Conservation (phyloP, 2,797 vertebrate genomes). For the Lacerta agilis region DNA sequence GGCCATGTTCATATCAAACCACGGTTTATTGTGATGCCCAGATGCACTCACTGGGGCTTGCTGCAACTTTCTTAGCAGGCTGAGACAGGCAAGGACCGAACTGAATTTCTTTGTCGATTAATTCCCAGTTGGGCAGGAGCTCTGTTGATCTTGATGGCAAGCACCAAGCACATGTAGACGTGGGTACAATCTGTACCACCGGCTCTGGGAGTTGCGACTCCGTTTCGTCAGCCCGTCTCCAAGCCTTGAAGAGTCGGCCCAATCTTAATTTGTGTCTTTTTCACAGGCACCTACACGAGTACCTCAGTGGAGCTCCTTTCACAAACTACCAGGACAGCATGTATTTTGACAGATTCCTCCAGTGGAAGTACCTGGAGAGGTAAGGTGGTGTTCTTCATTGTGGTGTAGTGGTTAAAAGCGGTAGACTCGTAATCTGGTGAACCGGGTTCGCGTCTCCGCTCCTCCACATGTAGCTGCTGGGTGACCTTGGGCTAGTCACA, state of each 20-base stretch:
- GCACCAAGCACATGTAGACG: neutral
- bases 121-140: neutral
- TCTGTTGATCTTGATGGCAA: neutral
- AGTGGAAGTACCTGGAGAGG: slow-evolving; percentile 94
- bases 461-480: too few relatives aligned
- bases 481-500: too few relatives aligned
- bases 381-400: fast-evolving
- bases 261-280: neutral
- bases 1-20: neutral
- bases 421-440: too few relatives aligned
- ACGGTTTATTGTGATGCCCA: neutral
- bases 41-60: too few relatives aligned
- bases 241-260: fast-evolving
- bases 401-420: too few relatives aligned
- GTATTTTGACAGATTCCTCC: slow-evolving; percentile 85
- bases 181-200: too few relatives aligned
- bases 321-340: slow-evolving; percentile 76
- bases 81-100: neutral
- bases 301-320: slow-evolving; percentile 84
- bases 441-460: too few relatives aligned
- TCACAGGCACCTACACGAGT: slow-evolving; percentile 55
- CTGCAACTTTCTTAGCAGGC: neutral
- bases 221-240: too few relatives aligned
- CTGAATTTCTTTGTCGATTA: neutral
- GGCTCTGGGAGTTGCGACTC: too few relatives aligned